phyloP scores from a whole-genome alignment of 2,113 vertebrate species.

The Tragelaphus strepsiceros region DNA sequence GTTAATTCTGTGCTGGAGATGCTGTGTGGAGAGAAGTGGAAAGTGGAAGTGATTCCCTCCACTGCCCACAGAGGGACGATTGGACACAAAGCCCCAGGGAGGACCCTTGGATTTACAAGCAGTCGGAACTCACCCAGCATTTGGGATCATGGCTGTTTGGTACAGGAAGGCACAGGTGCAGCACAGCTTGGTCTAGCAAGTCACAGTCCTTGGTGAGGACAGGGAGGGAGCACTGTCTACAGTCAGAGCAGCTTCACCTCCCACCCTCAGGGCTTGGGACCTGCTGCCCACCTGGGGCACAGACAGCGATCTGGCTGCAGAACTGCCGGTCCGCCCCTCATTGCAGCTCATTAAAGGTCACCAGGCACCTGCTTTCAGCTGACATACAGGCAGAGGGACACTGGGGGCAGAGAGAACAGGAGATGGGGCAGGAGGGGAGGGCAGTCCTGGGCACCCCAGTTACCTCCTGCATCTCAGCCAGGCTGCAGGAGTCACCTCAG shows the following conservation, averaged over 20 bases:
- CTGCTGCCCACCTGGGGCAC: neutral
- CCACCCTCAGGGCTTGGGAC: neutral
- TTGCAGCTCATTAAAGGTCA: neutral
- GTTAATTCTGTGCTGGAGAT: accelerated
- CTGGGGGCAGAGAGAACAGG: neutral
- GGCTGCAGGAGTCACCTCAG: neutral
- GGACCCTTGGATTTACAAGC: neutral
- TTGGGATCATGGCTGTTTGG: neutral
- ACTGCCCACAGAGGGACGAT: neutral
- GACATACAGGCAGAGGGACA: accelerated
- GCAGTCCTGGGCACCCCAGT: neutral
- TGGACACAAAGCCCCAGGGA: neutral
- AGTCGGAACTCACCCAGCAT: neutral
- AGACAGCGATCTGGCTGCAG: neutral
- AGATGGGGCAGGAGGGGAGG: too few relatives aligned
- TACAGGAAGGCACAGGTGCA: neutral
- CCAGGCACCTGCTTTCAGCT: neutral
- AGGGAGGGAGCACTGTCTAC: neutral
- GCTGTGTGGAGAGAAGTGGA: neutral
- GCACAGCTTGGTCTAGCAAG: neutral
- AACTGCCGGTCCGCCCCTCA: neutral
- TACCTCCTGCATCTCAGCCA: neutral
- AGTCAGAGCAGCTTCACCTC: neutral
- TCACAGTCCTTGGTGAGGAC: neutral
- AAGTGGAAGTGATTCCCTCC: neutral